Evolutionary conservation across 92 coral and sea anemone species (phyloP), one percentile per base, ranked within the genome.

Genomic region (Actinernus sp.): DNA sequence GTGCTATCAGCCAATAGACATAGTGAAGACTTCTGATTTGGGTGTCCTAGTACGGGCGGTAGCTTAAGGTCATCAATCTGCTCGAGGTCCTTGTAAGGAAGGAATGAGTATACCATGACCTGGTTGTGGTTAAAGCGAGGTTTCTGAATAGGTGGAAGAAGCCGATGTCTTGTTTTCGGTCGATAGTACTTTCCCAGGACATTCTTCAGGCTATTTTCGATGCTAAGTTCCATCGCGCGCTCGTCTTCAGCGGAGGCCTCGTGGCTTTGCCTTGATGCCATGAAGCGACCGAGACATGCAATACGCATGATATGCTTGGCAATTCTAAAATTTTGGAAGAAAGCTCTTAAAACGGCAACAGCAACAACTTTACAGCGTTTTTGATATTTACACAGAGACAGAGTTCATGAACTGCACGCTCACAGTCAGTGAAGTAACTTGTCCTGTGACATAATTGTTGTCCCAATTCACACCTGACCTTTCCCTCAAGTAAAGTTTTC

Each of bases 121-220:
- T 95, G 99, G 46, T 95, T 86, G 21, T 95, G 95, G 61, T 84
- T 95, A 70, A 91, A 87, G 26, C 75, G 76, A 17, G 93, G 91
- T 69, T 76, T 87, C 9, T 93, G 97, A 27, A 91, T 68, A 26
- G 89, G 88, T 13, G 95, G 97, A 24, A 92, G 63, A 40, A 85
- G 72, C 4, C 93, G 89, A 43, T 95, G 99, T 3, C 99, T 73
- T 0, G 63, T 91, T 52, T 87, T 95, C 7, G 99, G 96, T 51
- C 80, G 54, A 74, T 95, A 95, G 38, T 73, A 89, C 50, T 91
- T 95, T 3, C 99, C 99, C 1, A 95, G 79, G 4, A 87, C 81
- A 44, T 87, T 78, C 32, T 88, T 41, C 29, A 93, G 84, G 4
- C 93, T 79, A 51, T 26, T 58, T 49, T 47, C 74, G 2, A 89